A percentile compares a stretch with the other conserved stretches of the same genome.
These are phyloP conservation scores for Drosophila takahashii DNA, from an alignment of 1,140 invertebrate species.

Conservation along the genomic window DNA sequence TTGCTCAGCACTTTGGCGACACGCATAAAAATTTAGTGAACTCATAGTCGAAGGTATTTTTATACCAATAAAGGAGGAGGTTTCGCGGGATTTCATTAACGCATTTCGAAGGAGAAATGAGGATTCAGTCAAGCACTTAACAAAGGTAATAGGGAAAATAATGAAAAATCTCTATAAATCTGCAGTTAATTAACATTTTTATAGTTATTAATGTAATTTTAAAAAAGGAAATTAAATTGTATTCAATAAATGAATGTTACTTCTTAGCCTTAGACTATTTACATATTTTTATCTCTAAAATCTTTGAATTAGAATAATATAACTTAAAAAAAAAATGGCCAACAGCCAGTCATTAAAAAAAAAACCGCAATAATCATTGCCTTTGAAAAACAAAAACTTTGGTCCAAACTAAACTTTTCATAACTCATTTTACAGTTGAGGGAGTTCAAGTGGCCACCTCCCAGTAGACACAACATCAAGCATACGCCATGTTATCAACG, in stretches of 20 bases:
- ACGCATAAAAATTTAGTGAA: slow-evolving; percentile 76
- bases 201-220: not conserved
- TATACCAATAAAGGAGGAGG: not conserved
- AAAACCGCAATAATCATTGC: slow-evolving; percentile 3
- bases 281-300: too few relatives aligned
- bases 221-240: not conserved
- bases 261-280: too few relatives aligned
- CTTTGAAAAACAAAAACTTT: slow-evolving; percentile 9
- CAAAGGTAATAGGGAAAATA: slow-evolving; percentile 25
- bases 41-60: slow-evolving; percentile 34
- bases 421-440: slow-evolving; percentile 32
- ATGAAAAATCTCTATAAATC: not conserved
- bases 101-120: slow-evolving; percentile 19
- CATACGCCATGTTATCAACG: slow-evolving; percentile 48
- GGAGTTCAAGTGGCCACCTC: slow-evolving; percentile 9
- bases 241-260: too few relatives aligned
- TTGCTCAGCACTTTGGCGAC: slow-evolving; percentile 70
- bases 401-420: slow-evolving; percentile 36
- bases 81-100: slow-evolving; percentile 23
- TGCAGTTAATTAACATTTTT: slow-evolving; percentile 42
- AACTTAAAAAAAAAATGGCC: not conserved
- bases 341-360: not conserved
- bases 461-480: slow-evolving; percentile 40
- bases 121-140: not conserved
- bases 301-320: not conserved